Base-by-base conservation (phyloP, 2,113 vertebrate genomes). In the Cyanoramphus novaezelandiae region DNA sequence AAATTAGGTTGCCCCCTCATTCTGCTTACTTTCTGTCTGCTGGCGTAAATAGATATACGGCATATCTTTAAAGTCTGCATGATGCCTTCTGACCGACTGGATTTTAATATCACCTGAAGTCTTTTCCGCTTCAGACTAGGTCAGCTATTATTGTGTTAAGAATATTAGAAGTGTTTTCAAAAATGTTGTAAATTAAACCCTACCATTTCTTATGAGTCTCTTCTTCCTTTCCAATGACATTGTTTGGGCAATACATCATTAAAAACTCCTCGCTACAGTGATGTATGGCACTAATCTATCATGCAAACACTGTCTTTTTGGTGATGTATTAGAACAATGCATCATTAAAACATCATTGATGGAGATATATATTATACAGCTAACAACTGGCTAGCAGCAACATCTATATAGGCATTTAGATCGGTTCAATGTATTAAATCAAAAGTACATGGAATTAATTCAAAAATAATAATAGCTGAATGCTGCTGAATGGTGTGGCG, bases 261-360 rank as follows among this genome's bases (percentile, higher is more conserved):
- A 91, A 92, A 84, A 84, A 43, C 3, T 27, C 24, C 70, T 94
- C 8, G 1, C 59, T 88, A 41, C 39, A 44, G 24, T 95, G 86
- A 97, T 96, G 27, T 90, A 96, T 85, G 50, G 77, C 68, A 74
- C 57, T 95, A 96, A 96, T 96, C 79, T 85, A 84, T 94, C 88
- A 94, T 60, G 76, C 2, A 2, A 94, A 41, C 44, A 64, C 69
- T 88, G 80, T 92, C 71, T 92, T 92, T 95, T 75, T 74, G 35
- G 64, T 95, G 81, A 95, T 96, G 41, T 82, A 96, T 96, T 93
- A 90, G 76, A 93, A 95, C 81, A 94, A 94, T 87, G 60, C 63
- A 92, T 96, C 92, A 88, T 93, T 92, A 96, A 93, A 96, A 92
- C 64, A 95, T 87, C 67, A 82, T 69, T 91, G 82, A 78, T 90